Percentiles rank a stretch among this genome's conserved stretches.
Evolutionary conservation across 1,140 invertebrate species (phyloP).

Genomic region (Drosophila lacteicornis): DNA sequence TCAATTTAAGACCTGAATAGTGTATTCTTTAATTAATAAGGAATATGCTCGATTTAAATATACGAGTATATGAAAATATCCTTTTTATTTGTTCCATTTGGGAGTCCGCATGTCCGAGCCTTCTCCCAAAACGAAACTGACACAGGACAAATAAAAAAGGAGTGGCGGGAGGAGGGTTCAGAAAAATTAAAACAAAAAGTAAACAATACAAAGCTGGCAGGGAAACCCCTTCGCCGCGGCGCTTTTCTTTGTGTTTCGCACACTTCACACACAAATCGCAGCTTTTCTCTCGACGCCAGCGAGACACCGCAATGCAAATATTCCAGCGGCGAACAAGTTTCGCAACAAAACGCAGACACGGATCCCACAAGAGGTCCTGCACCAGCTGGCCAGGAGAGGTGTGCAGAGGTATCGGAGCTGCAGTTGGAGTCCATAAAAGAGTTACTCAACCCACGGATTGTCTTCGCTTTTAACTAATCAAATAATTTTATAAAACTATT

Average conservation of each 20-base stretch:
- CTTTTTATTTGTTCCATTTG: too few relatives aligned
- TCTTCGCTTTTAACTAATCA: too few relatives aligned
- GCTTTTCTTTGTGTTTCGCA: slow-evolving; percentile 46
- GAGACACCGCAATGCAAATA: slow-evolving; percentile 78
- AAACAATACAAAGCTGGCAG: slow-evolving; percentile 65
- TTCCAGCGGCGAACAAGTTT: slow-evolving; percentile 58
- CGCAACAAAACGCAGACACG: slow-evolving; percentile 23
- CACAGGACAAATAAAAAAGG: slow-evolving; percentile 35
- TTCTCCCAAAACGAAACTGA: slow-evolving; percentile 46
- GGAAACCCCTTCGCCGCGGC: slow-evolving; percentile 30
- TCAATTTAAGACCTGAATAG: too few relatives aligned
- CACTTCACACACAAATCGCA: slow-evolving; percentile 62
- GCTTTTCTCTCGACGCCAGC: slow-evolving; percentile 41
- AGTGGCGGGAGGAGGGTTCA: too few relatives aligned
- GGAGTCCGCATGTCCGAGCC: slow-evolving; percentile 13
- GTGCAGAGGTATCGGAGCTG: not conserved
- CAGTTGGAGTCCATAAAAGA: not conserved
- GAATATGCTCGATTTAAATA: too few relatives aligned
- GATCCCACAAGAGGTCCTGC: slow-evolving; percentile 28
- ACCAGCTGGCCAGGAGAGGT: slow-evolving; percentile 43
- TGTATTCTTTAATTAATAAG: too few relatives aligned
- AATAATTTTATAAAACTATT: too few relatives aligned
- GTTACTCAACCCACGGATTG: not conserved
- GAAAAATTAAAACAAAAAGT: slow-evolving; percentile 66
- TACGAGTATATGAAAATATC: too few relatives aligned